Evolutionary conservation across 2,797 vertebrate genomes (phyloP).

Genomic region (Xerus rutilus): DNA sequence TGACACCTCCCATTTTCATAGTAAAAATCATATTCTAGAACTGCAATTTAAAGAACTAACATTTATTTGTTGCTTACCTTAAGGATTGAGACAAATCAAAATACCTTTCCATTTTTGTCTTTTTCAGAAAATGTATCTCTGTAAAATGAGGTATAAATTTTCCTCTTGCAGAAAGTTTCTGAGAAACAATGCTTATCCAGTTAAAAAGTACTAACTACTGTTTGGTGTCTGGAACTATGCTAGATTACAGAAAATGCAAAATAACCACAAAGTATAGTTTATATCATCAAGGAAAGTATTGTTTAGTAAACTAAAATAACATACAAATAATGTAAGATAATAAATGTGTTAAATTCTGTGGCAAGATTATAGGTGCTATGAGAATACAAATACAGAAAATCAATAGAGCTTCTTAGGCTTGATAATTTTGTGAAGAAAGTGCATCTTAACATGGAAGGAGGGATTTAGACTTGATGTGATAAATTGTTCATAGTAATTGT

Average conservation of each 20-base stretch:
- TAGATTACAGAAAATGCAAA: conserved; percentile 59
- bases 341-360: conserved; percentile 54
- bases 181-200: neutral
- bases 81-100: conserved; percentile 6
- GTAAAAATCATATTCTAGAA: neutral
- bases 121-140: conserved; percentile 7
- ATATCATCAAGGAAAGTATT: neutral
- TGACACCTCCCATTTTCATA: neutral
- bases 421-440: conserved; percentile 64
- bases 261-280: neutral
- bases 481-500: conserved; percentile 71
- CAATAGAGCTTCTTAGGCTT: conserved; percentile 43
- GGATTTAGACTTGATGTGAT: conserved; percentile 67
- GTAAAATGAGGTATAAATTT: neutral
- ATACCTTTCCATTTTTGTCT: neutral
- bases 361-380: conserved; percentile 44
- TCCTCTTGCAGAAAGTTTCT: neutral
- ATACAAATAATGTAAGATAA: conserved; percentile 34
- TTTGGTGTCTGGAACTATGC: neutral
- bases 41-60: neutral
- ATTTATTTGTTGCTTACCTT: conserved; percentile 35
- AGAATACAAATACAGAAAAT: conserved; percentile 62
- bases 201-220: neutral
- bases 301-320: neutral
- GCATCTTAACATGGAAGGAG: conserved; percentile 39